Evolutionary conservation across 2,888 invertebrate species (phyloP).

Genomic region (Palloptera scutellata): DNA sequence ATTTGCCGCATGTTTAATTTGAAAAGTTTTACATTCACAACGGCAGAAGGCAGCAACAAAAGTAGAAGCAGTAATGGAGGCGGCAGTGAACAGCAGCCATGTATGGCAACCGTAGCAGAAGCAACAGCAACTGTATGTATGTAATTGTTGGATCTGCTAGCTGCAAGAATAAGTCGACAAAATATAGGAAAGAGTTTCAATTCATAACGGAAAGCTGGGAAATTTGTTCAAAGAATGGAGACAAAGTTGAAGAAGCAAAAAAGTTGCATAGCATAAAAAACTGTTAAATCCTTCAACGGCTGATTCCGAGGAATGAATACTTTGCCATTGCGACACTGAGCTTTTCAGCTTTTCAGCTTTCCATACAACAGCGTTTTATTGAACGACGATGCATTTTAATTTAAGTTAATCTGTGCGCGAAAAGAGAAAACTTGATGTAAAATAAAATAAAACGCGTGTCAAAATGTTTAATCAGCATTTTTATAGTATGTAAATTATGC

Average conservation of each 20-base stretch:
- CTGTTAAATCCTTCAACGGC: too few relatives aligned
- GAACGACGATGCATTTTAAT: not conserved
- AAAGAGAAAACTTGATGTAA: not conserved
- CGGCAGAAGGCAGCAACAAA: constrained; percentile 8
- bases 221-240: too few relatives aligned
- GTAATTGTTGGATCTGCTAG: too few relatives aligned
- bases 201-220: too few relatives aligned
- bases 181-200: too few relatives aligned
- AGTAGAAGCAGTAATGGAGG: not conserved
- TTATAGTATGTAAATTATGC: not conserved
- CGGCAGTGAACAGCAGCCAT: too few relatives aligned
- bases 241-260: too few relatives aligned
- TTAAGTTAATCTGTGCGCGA: not conserved
- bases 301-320: too few relatives aligned
- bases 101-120: not conserved
- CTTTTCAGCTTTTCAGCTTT: not conserved
- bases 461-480: constrained; percentile 5
- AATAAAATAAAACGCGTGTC: not conserved
- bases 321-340: not conserved
- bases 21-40: constrained; percentile 26
- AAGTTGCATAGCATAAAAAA: too few relatives aligned
- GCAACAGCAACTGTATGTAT: not conserved
- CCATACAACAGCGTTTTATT: not conserved
- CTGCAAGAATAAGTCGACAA: too few relatives aligned
- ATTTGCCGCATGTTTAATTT: constrained; percentile 30